phyloP scores from a whole-genome alignment of 2,888 invertebrate species.

The Flexamia atlantica region DNA sequence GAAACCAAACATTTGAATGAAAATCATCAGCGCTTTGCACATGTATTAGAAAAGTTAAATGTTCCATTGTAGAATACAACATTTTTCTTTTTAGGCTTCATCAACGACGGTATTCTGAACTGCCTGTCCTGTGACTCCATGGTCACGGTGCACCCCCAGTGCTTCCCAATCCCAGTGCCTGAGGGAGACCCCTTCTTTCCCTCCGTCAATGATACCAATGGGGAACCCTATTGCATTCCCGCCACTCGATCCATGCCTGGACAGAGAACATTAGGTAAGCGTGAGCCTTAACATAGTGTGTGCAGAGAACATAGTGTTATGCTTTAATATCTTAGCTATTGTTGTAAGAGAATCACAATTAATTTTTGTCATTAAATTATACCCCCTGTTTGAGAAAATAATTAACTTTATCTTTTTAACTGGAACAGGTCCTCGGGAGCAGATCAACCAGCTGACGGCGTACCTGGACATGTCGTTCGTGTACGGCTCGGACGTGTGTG shows the following conservation, averaged over 20 bases:
- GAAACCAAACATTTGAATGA: no score
- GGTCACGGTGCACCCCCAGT: constrained; percentile 76
- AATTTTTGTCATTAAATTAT: no score
- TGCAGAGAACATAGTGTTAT: no score
- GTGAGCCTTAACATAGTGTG: no score
- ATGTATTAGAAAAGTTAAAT: no score
- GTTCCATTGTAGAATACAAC: no score
- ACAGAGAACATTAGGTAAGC: constrained; percentile 76
- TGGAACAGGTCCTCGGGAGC: constrained; percentile 74
- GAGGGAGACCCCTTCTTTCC: constrained; percentile 77
- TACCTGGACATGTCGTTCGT: constrained; percentile 78
- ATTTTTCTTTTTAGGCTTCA: constrained; percentile 71
- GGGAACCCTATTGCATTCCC: constrained; percentile 76
- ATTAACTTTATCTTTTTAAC: no score
- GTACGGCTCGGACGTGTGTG: constrained; percentile 77
- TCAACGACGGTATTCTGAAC: constrained; percentile 75
- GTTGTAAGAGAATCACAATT: no score
- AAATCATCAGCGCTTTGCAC: no score
- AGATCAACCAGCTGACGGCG: constrained; percentile 77
- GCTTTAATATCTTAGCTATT: no score
- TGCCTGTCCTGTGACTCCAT: constrained; percentile 76
- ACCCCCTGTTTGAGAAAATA: no score
- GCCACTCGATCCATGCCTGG: constrained; percentile 76
- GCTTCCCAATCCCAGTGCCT: constrained; percentile 77
- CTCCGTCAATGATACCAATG: constrained; percentile 73